Evolutionary conservation across 2,797 vertebrate species (phyloP).

Genomic region (Chelonia mydas): DNA sequence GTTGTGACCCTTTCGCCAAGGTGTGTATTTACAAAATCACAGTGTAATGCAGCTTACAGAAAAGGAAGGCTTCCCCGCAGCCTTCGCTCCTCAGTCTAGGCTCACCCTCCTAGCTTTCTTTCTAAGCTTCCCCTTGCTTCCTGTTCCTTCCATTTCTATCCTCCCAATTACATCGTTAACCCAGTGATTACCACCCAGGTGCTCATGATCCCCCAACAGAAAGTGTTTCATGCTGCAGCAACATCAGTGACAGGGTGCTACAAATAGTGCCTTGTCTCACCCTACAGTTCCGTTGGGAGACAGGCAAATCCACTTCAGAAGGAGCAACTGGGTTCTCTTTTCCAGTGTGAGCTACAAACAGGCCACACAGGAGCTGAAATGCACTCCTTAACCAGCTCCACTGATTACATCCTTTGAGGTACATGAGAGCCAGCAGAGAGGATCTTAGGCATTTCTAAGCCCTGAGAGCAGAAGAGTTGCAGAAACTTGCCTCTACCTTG

Average conservation of each 20-base stretch:
- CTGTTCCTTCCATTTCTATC: background rate
- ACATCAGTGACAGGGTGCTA: background rate
- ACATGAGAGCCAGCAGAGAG: background rate
- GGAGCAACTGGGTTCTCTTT: background rate
- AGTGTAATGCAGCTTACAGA: background rate
- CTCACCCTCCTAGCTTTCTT: background rate
- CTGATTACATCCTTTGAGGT: background rate
- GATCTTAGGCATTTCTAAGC: background rate
- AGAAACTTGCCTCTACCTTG: background rate
- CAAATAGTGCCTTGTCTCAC: background rate
- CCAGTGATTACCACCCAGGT: background rate
- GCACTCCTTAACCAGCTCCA: background rate
- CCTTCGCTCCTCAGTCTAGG: background rate
- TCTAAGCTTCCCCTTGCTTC: background rate
- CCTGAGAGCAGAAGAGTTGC: background rate
- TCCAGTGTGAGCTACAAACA: background rate
- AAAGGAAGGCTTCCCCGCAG: too few species aligned
- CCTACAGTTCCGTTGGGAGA: background rate
- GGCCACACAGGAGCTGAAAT: background rate
- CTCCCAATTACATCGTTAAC: background rate
- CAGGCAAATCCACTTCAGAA: background rate
- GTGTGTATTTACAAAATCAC: background rate
- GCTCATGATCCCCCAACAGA: background rate
- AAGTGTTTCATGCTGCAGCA: background rate
- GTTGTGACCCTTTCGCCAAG: background rate